Evolutionary conservation across 2,888 invertebrate genomes (phyloP).

Genomic region (Celastrina argiolus): DNA sequence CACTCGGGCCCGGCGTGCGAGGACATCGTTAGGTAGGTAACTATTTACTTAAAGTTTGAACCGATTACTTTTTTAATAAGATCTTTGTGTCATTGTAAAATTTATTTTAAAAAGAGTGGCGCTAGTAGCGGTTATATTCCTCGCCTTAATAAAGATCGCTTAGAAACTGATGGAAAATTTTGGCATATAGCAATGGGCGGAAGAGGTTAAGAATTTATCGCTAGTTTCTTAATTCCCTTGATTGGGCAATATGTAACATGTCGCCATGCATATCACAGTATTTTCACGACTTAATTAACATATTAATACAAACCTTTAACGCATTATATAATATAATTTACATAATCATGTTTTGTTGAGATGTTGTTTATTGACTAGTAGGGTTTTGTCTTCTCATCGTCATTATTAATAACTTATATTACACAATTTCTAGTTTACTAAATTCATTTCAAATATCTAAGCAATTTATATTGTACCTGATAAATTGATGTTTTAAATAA

Average conservation of each 20-base stretch:
- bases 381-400: not conserved
- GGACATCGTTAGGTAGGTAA: too few species aligned
- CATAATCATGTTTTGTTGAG: not conserved
- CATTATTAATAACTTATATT: too few species aligned
- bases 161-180: not conserved
- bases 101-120: too few species aligned
- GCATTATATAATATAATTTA: not conserved
- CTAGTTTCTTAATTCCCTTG: not conserved
- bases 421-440: too few species aligned
- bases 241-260: not conserved
- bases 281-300: not conserved
- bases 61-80: too few species aligned
- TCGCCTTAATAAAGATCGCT: not conserved
- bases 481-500: too few species aligned
- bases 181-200: not conserved
- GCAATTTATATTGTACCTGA: too few species aligned
- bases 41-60: too few species aligned
- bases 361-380: not conserved
- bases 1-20: too few species aligned
- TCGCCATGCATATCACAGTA: not conserved
- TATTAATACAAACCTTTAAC: not conserved
- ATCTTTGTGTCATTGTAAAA: too few species aligned
- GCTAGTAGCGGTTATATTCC: too few species aligned
- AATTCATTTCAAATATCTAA: too few species aligned
- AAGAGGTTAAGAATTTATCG: not conserved